These are phyloP conservation scores for Calliopum simillimum DNA, from an alignment of 2,888 invertebrate species.

Conservation along the genomic window DNA sequence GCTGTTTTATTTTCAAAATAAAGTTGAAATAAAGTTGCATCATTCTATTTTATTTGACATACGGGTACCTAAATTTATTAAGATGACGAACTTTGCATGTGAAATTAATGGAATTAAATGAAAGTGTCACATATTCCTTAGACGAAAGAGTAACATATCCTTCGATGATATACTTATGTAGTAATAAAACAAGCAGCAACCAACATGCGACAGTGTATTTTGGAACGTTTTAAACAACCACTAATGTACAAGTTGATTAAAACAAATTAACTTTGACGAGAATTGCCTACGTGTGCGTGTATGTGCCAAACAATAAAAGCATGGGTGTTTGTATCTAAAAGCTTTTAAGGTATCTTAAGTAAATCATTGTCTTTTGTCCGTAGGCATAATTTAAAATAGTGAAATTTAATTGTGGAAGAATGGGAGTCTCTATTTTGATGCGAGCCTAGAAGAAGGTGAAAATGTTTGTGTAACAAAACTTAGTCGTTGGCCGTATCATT, in stretches of 20 bases:
- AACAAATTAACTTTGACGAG: conserved; percentile 43
- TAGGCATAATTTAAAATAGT: conserved; percentile 12
- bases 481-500: too few relatives aligned
- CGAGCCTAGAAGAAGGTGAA: too few relatives aligned
- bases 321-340: conserved; percentile 6
- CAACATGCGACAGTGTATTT: conserved; percentile 2
- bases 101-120: conserved; percentile 34
- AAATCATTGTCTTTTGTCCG: neutral
- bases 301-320: neutral
- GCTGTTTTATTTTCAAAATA: too few relatives aligned
- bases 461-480: too few relatives aligned
- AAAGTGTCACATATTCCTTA: neutral
- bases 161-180: too few relatives aligned
- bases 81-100: neutral
- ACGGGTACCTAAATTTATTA: too few relatives aligned
- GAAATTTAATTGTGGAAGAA: neutral
- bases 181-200: neutral
- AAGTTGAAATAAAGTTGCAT: too few relatives aligned
- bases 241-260: conserved; percentile 37
- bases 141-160: neutral
- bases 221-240: conserved; percentile 24
- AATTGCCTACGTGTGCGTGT: conserved; percentile 5
- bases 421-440: too few relatives aligned
- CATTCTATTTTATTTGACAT: too few relatives aligned
- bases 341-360: conserved; percentile 9